A percentile compares a stretch with the other conserved stretches of the same genome.
Evolutionary conservation across 2,797 vertebrate genomes (phyloP).

Genomic region (Garrulus glandarius): DNA sequence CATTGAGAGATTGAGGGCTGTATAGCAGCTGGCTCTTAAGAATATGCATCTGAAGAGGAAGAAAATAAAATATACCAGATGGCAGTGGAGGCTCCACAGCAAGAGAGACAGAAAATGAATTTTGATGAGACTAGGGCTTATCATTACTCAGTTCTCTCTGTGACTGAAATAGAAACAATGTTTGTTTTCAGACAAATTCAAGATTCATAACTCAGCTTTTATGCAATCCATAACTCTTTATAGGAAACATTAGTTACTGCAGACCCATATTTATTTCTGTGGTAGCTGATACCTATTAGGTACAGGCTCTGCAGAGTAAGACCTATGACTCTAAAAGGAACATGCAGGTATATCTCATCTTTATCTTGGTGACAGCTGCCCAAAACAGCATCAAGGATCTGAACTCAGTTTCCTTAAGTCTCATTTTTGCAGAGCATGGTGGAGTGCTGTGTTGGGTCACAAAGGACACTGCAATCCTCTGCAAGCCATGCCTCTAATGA

Average conservation of each 20-base stretch:
- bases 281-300: not conserved
- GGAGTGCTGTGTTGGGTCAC: not conserved
- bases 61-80: slow-evolving; percentile 62
- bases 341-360: not conserved
- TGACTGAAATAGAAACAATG: slow-evolving; percentile 32
- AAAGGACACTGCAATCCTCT: not conserved
- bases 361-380: not conserved
- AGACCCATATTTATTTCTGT: not conserved
- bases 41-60: slow-evolving; percentile 24
- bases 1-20: not conserved
- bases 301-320: not conserved
- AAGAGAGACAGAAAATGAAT: slow-evolving; percentile 45
- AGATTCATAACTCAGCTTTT: slow-evolving; percentile 8
- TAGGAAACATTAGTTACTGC: not conserved
- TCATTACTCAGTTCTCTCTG: slow-evolving; percentile 9
- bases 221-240: not conserved
- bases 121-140: slow-evolving; percentile 14
- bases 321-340: not conserved
- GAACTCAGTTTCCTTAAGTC: not conserved
- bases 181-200: slow-evolving; percentile 55
- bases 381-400: not conserved
- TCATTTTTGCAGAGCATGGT: not conserved
- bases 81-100: slow-evolving; percentile 32
- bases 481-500: not conserved
- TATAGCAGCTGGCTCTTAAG: slow-evolving; percentile 31